Base-by-base conservation (phyloP, 2,888 invertebrate species). In the Drosophila maculinotata region DNA sequence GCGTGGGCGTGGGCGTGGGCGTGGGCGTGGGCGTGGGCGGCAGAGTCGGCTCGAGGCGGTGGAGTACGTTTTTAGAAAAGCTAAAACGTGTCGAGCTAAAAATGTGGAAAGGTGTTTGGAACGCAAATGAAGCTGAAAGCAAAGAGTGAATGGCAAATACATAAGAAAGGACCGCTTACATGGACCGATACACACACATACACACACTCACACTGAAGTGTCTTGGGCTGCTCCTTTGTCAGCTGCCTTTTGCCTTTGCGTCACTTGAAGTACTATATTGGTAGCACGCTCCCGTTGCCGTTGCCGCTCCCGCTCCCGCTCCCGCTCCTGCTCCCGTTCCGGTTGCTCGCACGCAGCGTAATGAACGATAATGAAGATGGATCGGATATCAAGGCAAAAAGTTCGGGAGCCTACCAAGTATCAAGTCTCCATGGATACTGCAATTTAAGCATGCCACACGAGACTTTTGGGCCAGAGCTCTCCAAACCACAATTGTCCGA, bases 341-440 rank as follows among this genome's bases (percentile, higher is more conserved):
- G 17, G 5, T 20, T 28, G 30, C 47, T 36, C 48, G 25, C 44
- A 33, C 28, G 42, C 39, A 67, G 58, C 71, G 35, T 79, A 79
- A 82, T 79, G 76, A 69, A 69, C 57, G 72, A 70, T 86, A 80
- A 86, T 80, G 80, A 86, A 86, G 80, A 80, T 80, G 80, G 80
- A 80, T 80, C 84, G 68, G 60, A 76, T 85, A 63, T 69, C 86
- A 79, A 58, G 41, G 53, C 38, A 42, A 38, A 56, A 62, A 60
- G 36, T 36, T 28, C 14, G 25, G 45, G 17, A 28, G 54, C 42
- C 64, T 54, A 51, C 39, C 31, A 4, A 35, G 14, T 56, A 9
- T n/a, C 9, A 28, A 31, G 41, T 28, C n/a, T 15, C 62, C 23
- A 33, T 8, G 39, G 33, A 26, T 15, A 58, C 30, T 23, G 31